Evolutionary conservation across 2,888 invertebrate species (phyloP).

Genomic region (Margaritifera margaritifera): DNA sequence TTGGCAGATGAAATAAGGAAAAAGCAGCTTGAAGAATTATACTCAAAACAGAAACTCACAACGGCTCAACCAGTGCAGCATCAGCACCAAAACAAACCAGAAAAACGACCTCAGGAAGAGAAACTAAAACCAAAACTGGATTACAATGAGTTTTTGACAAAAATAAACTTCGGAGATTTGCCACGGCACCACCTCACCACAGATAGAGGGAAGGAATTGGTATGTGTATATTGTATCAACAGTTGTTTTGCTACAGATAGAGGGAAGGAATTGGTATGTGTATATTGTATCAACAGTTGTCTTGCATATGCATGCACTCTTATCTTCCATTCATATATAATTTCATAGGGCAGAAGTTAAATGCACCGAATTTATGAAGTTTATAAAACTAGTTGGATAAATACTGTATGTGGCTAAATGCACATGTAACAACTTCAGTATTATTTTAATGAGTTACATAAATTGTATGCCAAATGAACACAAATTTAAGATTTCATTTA

Average conservation of each 20-base stretch:
- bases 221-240: not conserved
- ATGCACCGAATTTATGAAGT: no score
- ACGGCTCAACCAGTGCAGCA: conserved; percentile 8
- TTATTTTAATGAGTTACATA: no score
- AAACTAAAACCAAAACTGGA: conserved; percentile 13
- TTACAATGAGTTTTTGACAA: conserved; percentile 16
- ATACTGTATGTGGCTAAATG: no score
- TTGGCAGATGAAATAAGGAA: conserved; percentile 68
- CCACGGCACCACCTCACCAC: conserved; percentile 31
- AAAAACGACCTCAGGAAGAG: conserved; percentile 5
- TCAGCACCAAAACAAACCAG: not conserved
- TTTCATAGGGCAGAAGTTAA: no score
- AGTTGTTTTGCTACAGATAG: conserved; percentile 8
- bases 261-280: not conserved
- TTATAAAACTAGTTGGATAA: no score
- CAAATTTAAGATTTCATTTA: no score
- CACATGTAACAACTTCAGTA: no score
- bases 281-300: not conserved
- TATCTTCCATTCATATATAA: no score
- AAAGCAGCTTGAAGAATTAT: conserved; percentile 69
- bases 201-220: conserved; percentile 1
- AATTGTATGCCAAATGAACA: no score
- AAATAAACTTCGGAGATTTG: conserved; percentile 28
- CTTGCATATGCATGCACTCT: no score
- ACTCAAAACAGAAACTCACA: conserved; percentile 49